These are phyloP conservation scores for Drosophila paramelanica DNA, from an alignment of 2,888 invertebrate genomes.

Conservation along the genomic window DNA sequence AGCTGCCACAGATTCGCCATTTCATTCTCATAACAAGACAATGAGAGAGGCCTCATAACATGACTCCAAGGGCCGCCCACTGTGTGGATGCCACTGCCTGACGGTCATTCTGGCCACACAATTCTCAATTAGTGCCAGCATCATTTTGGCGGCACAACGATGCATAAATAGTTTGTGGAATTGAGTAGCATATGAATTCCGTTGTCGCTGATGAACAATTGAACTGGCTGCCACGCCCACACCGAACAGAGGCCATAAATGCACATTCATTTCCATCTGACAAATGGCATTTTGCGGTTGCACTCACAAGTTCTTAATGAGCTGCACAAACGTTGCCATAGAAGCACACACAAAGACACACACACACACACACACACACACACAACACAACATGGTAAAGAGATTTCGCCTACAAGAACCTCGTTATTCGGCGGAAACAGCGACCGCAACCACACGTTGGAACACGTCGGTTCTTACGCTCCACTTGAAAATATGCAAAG, in stretches of 20 bases:
- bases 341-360: constrained; percentile 5
- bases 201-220: constrained; percentile 8
- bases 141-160: constrained; percentile 14
- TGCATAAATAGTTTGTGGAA: constrained; percentile 20
- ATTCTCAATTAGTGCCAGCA: constrained; percentile 33
- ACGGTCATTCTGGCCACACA: constrained; percentile 8
- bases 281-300: constrained; percentile 54
- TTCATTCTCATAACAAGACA: constrained; percentile 44
- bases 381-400: background rate
- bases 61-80: constrained; percentile 12
- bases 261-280: constrained; percentile 57
- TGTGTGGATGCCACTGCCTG: background rate
- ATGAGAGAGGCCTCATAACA: constrained; percentile 12
- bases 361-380: constrained; percentile 1
- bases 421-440: background rate
- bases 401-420: background rate
- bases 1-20: constrained; percentile 62
- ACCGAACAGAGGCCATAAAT: constrained; percentile 17
- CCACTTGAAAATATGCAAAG: background rate
- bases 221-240: constrained; percentile 9
- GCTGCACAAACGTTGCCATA: constrained; percentile 44
- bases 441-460: constrained; percentile 8
- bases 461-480: constrained; percentile 16
- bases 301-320: constrained; percentile 52
- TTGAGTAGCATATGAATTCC: background rate